These are phyloP conservation scores for Halichoeres trimaculatus DNA, from an alignment of 2,113 vertebrate genomes.

Conservation along the genomic window DNA sequence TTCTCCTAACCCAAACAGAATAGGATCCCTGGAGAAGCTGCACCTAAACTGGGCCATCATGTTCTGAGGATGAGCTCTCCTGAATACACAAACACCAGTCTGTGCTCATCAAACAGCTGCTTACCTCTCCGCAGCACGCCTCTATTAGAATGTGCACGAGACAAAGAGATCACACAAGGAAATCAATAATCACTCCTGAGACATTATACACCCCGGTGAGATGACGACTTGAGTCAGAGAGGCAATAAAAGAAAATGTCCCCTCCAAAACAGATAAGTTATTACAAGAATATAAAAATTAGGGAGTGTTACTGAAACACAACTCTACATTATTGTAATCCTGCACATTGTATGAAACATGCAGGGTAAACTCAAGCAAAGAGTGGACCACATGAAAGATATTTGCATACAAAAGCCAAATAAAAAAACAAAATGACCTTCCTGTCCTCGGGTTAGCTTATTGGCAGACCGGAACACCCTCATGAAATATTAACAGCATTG, in stretches of 20 bases:
- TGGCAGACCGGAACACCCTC: conserved; percentile 28
- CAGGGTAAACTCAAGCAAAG: background rate
- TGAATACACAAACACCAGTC: conserved; percentile 43
- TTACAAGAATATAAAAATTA: background rate
- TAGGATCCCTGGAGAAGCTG: conserved; percentile 39
- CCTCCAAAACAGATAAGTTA: background rate
- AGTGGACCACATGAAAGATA: conserved; percentile 2
- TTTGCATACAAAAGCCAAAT: conserved; percentile 10
- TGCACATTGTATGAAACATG: conserved; percentile 22
- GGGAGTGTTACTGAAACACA: background rate
- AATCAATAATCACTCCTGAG: conserved; percentile 46
- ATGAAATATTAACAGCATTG: conserved; percentile 63
- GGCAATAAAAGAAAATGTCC: background rate
- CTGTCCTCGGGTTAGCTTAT: conserved; percentile 2
- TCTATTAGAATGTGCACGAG: conserved; percentile 40
- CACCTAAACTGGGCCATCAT: conserved; percentile 37
- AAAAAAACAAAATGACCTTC: conserved; percentile 12
- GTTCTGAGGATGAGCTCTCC: conserved; percentile 40
- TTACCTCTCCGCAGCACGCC: conserved; percentile 16
- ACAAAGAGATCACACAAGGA: conserved; percentile 47
- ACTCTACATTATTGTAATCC: conserved; percentile 7
- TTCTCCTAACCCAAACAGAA: conserved; percentile 17
- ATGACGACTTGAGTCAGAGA: background rate
- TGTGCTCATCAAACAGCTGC: conserved; percentile 44
- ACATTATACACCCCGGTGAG: conserved; percentile 24